phyloP scores from a whole-genome alignment of 1,140 invertebrate genomes.

The Drosophila parvula region DNA sequence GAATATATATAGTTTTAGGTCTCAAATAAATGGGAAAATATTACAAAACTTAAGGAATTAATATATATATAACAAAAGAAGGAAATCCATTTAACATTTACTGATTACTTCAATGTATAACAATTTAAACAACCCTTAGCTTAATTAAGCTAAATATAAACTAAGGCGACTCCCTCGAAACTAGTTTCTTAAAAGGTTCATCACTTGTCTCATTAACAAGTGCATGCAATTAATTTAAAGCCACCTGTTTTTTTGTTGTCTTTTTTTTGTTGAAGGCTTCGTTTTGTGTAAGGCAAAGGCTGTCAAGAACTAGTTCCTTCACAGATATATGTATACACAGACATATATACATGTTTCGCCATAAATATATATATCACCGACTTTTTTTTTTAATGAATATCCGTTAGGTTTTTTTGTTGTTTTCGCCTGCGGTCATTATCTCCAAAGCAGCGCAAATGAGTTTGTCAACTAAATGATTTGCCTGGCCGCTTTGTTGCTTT shows the following conservation, averaged over 20 bases:
- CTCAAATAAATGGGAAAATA: too few species aligned
- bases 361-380: slow-evolving; percentile 4
- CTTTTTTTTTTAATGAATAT: slow-evolving; percentile 7
- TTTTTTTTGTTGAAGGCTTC: slow-evolving; percentile 18
- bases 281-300: not conserved
- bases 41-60: too few species aligned
- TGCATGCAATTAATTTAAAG: slow-evolving; percentile 25
- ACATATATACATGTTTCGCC: too few species aligned
- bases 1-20: too few species aligned
- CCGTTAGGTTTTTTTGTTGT: slow-evolving; percentile 20
- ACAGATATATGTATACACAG: slow-evolving; percentile 1
- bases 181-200: slow-evolving; percentile 45
- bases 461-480: slow-evolving; percentile 32
- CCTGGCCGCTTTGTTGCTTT: slow-evolving; percentile 4
- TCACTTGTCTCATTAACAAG: slow-evolving; percentile 46
- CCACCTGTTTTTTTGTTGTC: slow-evolving; percentile 10
- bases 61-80: not conserved
- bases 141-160: slow-evolving; percentile 17
- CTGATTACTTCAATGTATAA: too few species aligned
- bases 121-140: too few species aligned
- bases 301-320: slow-evolving; percentile 21
- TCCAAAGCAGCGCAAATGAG: slow-evolving; percentile 19
- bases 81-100: not conserved
- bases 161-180: slow-evolving; percentile 1
- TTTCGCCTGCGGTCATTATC: slow-evolving; percentile 10